Percentiles rank a stretch among this genome's conserved stretches.
Conservation (phyloP, 2,113 vertebrate genomes). For the Chrysemys picta region DNA sequence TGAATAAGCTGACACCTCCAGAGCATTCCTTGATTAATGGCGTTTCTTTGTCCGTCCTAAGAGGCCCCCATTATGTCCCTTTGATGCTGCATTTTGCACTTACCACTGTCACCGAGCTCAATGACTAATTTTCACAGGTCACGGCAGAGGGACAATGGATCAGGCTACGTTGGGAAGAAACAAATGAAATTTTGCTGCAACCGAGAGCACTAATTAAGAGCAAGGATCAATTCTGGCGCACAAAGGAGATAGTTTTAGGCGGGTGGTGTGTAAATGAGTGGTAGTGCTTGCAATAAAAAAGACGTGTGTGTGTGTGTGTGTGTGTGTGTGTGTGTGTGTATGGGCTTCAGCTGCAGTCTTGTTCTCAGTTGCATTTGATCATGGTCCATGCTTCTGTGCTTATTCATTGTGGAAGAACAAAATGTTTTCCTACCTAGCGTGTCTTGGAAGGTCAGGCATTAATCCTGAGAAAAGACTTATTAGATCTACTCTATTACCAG, state of each 20-base stretch:
- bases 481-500: neutral
- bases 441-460: neutral
- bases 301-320: neutral
- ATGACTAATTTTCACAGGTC: slow-evolving; percentile 80
- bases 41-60: slow-evolving; percentile 71
- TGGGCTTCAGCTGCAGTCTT: slow-evolving; percentile 41
- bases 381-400: neutral
- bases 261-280: slow-evolving; percentile 58
- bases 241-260: slow-evolving; percentile 60
- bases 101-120: slow-evolving; percentile 79
- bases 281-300: neutral
- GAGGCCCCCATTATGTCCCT: slow-evolving; percentile 71
- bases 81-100: slow-evolving; percentile 79
- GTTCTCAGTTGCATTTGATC: neutral
- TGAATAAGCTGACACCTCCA: slow-evolving; percentile 51
- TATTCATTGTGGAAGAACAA: neutral
- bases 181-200: slow-evolving; percentile 67
- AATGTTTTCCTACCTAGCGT: neutral
- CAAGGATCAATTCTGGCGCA: slow-evolving; percentile 50
- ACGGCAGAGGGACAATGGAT: slow-evolving; percentile 75
- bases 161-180: slow-evolving; percentile 67
- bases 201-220: slow-evolving; percentile 73
- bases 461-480: neutral
- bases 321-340: neutral
- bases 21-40: slow-evolving; percentile 72